A percentile compares a stretch with the other conserved stretches of the same genome.
Conservation (phyloP, 1,140 invertebrate species). For the Myzus persicae region DNA sequence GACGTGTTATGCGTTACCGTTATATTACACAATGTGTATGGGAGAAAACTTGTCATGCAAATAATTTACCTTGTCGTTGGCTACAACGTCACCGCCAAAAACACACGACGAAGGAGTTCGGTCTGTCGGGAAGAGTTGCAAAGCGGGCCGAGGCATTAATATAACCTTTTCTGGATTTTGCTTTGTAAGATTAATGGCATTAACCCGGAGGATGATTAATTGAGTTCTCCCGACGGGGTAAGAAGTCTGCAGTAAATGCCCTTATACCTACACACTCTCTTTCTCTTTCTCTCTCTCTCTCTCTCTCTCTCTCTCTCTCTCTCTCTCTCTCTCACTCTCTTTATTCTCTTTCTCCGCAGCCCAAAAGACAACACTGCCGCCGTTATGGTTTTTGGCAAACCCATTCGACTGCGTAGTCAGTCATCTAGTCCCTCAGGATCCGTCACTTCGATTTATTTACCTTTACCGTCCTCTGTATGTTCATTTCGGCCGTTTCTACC, state of each 20-base stretch:
- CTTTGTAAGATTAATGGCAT: conserved; percentile 45
- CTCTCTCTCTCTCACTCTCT: background rate
- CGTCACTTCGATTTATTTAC: background rate
- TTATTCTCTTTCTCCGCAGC: background rate
- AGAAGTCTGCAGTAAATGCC: background rate
- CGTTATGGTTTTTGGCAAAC: conserved; percentile 2
- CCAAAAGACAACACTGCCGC: background rate
- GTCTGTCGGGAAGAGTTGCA: background rate
- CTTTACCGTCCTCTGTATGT: background rate
- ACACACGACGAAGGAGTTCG: background rate
- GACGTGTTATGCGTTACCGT: background rate
- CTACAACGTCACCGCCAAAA: background rate
- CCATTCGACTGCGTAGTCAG: background rate
- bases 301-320: no score
- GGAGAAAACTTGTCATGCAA: background rate
- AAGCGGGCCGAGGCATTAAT: background rate
- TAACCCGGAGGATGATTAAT: conserved; percentile 46
- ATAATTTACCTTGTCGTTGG: conserved; percentile 35
- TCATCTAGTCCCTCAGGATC: background rate
- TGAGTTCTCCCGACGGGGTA: background rate
- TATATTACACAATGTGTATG: background rate
- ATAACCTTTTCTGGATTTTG: conserved; percentile 52
- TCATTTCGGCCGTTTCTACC: background rate
- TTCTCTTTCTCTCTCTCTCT: background rate
- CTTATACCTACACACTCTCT: background rate